Percentiles rank a stretch among this genome's conserved stretches.
These are phyloP conservation scores for Drosophila ogumai DNA, from an alignment of 1,140 invertebrate genomes.

Conservation along the genomic window DNA sequence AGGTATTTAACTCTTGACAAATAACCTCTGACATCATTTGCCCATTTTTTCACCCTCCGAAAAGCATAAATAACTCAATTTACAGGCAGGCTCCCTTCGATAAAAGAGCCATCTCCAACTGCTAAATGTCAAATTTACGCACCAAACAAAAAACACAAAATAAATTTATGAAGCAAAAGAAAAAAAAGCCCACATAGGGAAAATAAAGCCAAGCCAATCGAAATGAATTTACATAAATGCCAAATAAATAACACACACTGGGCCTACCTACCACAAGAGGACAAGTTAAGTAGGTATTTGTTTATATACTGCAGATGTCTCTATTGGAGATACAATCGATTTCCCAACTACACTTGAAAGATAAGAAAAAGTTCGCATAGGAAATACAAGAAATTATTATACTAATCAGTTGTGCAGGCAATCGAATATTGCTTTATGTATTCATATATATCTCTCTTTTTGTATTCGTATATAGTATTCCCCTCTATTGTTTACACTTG, in stretches of 20 bases:
- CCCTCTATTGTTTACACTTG: constrained; percentile 50
- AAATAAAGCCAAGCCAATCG: constrained; percentile 42
- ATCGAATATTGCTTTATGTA: neutral
- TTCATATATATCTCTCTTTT: constrained; percentile 5
- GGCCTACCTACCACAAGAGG: constrained; percentile 22
- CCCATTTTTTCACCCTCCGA: constrained; percentile 15
- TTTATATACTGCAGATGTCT: constrained; percentile 41
- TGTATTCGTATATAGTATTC: constrained; percentile 7
- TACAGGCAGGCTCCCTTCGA: constrained; percentile 33
- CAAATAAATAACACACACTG: constrained; percentile 24
- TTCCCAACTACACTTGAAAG: constrained; percentile 2
- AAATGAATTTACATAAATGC: constrained; percentile 24
- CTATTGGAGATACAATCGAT: constrained; percentile 34
- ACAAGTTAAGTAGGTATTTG: constrained; percentile 28
- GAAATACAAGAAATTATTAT: constrained; percentile 10
- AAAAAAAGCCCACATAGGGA: constrained; percentile 19
- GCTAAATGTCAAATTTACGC: constrained; percentile 65
- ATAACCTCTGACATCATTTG: constrained; percentile 57
- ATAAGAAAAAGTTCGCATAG: neutral
- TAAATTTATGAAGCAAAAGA: constrained; percentile 54
- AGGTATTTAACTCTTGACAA: constrained; percentile 1
- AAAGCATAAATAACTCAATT: constrained; percentile 60
- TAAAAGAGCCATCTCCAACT: constrained; percentile 65
- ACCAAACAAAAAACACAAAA: constrained; percentile 39
- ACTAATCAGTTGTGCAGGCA: constrained; percentile 34